Evolutionary conservation across 2,113 vertebrate species (phyloP).

Genomic region (Neodon shergylaensis): DNA sequence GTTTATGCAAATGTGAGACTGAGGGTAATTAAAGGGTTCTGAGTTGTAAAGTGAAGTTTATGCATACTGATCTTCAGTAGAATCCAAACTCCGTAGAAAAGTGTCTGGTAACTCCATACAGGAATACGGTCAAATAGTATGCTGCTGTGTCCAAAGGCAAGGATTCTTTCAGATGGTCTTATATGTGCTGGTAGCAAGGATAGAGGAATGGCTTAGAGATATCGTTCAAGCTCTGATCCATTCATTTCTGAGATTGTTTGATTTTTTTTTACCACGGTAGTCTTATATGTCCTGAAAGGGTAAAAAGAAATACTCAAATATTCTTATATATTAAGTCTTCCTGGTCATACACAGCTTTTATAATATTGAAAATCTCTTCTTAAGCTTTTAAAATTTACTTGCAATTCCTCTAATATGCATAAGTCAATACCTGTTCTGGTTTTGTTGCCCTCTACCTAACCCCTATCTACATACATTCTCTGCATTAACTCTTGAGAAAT

Average conservation of each 20-base stretch:
- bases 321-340: background rate
- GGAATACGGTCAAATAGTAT: background rate
- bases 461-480: rapidly evolving
- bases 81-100: background rate
- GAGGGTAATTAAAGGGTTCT: background rate
- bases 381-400: background rate
- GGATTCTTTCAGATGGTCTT: background rate
- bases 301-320: background rate
- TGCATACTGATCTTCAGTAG: background rate
- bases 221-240: background rate
- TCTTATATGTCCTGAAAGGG: background rate
- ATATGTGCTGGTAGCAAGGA: background rate
- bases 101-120: background rate
- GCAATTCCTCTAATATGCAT: background rate
- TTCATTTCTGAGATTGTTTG: background rate
- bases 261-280: background rate
- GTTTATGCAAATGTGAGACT: background rate
- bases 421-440: background rate
- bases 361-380: background rate
- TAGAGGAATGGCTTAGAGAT: background rate
- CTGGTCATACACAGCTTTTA: background rate
- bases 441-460: background rate
- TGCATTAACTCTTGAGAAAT: background rate
- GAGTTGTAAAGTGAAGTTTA: background rate
- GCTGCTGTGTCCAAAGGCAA: background rate